A percentile compares a stretch with the other conserved stretches of the same genome.
Conservation (phyloP, 2,113 vertebrate species). For the Muntiacus muntjak region DNA sequence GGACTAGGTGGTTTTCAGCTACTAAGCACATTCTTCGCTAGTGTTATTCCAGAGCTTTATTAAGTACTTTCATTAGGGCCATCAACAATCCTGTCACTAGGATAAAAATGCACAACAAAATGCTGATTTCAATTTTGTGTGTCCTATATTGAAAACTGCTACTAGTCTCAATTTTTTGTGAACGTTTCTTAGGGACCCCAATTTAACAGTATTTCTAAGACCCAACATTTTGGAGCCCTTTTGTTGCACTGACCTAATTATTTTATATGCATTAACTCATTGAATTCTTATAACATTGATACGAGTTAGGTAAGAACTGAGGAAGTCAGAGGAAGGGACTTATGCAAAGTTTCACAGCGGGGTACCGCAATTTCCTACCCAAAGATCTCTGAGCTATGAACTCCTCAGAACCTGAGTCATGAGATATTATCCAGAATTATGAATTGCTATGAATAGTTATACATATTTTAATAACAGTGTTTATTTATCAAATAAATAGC, state of each 20-base stretch:
- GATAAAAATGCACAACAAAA: neutral
- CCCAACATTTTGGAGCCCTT: neutral
- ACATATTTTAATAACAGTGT: neutral
- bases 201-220: neutral
- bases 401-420: neutral
- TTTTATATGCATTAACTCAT: neutral
- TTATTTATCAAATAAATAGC: neutral
- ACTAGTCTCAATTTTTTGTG: neutral
- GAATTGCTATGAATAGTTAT: neutral
- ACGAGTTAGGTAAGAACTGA: neutral
- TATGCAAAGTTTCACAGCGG: neutral
- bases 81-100: neutral
- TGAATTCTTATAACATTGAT: neutral
- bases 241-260: neutral
- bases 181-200: neutral
- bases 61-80: neutral
- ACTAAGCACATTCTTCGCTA: neutral
- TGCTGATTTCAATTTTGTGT: neutral
- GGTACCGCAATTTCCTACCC: neutral
- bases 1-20: neutral
- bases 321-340: neutral
- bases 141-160: neutral
- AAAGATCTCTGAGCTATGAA: neutral
- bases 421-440: neutral
- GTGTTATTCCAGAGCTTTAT: neutral